Percentiles rank a stretch among this genome's conserved stretches.
phyloP scores from a whole-genome alignment of 2,113 vertebrate genomes.

The chimpanzee (Pan troglodytes) region NHGRI_mPanTro3-v2.1_pri NC_072402.2:43426001-43426500 shows the following conservation, averaged over 20 bases:
- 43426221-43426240: neutral
- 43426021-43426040: neutral
- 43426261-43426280: neutral
- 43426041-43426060: constrained; percentile 27
- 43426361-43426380: constrained; percentile 43
- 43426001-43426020: neutral
- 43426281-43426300: neutral
- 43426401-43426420: constrained; percentile 66
- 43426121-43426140: constrained; percentile 38
- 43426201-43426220: neutral
- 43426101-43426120: constrained; percentile 10
- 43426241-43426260: neutral
- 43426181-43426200: constrained; percentile 28
- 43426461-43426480: constrained; percentile 66
- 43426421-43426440: constrained; percentile 47
- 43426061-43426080: neutral
- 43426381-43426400: constrained; percentile 51
- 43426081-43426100: constrained; percentile 1
- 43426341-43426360: neutral
- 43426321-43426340: neutral
- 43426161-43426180: neutral
- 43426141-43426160: neutral
- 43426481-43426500: constrained; percentile 69
- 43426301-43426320: neutral
- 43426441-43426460: constrained; percentile 54